Base-by-base conservation (phyloP, 1,140 invertebrate genomes). In the Sesamia nonagrioides region DNA sequence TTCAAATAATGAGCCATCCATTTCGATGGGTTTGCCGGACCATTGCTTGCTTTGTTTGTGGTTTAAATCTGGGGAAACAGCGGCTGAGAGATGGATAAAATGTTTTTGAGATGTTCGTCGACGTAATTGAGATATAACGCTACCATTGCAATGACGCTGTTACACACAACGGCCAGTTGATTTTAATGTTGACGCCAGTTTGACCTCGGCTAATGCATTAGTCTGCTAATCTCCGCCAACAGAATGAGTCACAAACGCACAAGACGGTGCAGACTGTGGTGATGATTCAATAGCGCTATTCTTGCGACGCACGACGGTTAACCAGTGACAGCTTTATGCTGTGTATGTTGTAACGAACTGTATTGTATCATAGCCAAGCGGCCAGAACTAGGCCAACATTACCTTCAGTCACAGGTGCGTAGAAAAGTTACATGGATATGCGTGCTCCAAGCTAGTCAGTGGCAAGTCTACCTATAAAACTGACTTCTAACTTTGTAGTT, bases 271-370 rank as follows among this genome's bases (percentile, higher is more conserved):
- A 71, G 48, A 52, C 48, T 71, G 54, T 17, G 7, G 68, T 71
- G 58, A 75, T 75, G 73, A 75, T 63, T 75, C 73, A 75, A 75
- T 75, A 45, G 73, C 56, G 58, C 58, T 75, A 75, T 75, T 75
- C 58, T 75, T 61, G 45, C 73, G 27, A 75, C 42, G 54, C 54
- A 21, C 8, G 6, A 52, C 45, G 56, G 21, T 75, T 52, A 75
- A 17, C 54, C 8, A 61, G 58, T 61, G 42, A 61, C 42, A 75
- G 58, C 58, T 61, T 61, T 63, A 75, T 42, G 56, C 17, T 35
- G 18, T 18, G 15, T 27, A 75, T 48, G 58, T 69, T 75, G 58
- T 75, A 74, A 60, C 72, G n/a, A 27, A 48, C 42, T 69, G 45
- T 48, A 50, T 69, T 69, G 66, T 69, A 50, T 33, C 42, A 33